Evolutionary conservation across 2,113 vertebrate species (phyloP).

Genomic region (Podilymbus podiceps): DNA sequence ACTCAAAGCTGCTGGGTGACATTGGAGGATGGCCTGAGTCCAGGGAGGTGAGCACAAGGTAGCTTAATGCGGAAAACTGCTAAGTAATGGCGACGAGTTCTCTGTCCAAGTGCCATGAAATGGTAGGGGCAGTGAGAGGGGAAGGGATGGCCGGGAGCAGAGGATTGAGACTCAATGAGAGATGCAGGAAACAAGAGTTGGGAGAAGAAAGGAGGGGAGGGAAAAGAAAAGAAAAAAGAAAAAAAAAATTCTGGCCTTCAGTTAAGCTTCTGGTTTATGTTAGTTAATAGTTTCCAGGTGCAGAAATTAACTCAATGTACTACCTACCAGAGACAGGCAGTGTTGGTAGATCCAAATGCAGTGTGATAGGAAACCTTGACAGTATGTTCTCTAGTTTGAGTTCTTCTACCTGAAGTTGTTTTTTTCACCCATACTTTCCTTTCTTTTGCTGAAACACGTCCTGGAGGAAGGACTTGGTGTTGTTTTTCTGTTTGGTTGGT

Average conservation of each 20-base stretch:
- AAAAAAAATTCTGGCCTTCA: not conserved
- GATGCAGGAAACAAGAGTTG: not conserved
- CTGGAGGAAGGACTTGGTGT: not conserved
- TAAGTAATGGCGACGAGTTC: not conserved
- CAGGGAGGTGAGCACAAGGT: not conserved
- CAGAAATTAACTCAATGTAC: not conserved
- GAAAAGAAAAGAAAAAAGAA: not conserved
- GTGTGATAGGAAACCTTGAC: not conserved
- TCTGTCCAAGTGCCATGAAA: not conserved
- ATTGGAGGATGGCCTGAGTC: not conserved
- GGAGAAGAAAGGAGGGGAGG: too few species aligned
- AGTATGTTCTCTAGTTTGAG: not conserved
- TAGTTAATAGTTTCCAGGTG: not conserved
- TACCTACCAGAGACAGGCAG: not conserved
- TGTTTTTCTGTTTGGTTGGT: not conserved
- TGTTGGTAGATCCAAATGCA: not conserved
- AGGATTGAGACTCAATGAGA: not conserved
- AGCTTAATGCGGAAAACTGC: not conserved
- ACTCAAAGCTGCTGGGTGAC: conserved; percentile 8
- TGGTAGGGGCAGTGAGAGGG: not conserved
- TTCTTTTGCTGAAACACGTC: not conserved
- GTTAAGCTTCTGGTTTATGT: not conserved
- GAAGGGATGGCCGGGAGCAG: not conserved
- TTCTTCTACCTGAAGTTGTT: not conserved
- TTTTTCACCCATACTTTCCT: not conserved